Evolutionary conservation across 2,797 vertebrate species (phyloP), one percentile per base, ranked within the genome.

Genomic region (Loris lydekkerianus): DNA sequence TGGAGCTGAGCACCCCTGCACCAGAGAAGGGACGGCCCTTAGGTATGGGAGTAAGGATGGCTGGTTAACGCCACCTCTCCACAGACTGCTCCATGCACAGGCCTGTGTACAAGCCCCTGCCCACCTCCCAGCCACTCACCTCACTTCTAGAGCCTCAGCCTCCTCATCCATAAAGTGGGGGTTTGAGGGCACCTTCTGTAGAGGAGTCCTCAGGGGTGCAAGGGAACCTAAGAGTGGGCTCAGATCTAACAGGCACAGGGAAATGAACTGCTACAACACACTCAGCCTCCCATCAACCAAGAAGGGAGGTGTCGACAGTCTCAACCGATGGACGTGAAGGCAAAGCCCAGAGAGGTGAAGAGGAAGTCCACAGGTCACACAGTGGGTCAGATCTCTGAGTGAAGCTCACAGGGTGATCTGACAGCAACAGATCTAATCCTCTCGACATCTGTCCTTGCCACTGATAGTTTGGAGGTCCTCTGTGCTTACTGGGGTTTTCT

Each of bases 371-470:
- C 15, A 5, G 29, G 21, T 58, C 63, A 10, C 27, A 43, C 43
- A 13, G 61, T 29, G 2, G 1, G 3, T 37, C 14, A 14, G 73
- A 9, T 46, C 61, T 78, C 77, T 43, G 25, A 31, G 15, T 34
- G 15, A 27, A 25, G 10, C n/a, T 23, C 49, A 17, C 1, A 13
- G 73, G 82, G 46, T 49, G 70, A 34, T 2, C 1, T 34, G 11
- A 17, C 1, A 25, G 56, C 17, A 49, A 6, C 21, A 4, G 7
- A 29, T 20, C 49, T n/a, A 7, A 1, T 6, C 15, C 49, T 11
- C 40, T 34, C 2, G 9, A 46, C 25, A 46, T 53, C 3, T 4
- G 53, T 13, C 49, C 37, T 25, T 20, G 1, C 4, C 56, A 56
- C 43, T 46, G 61, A 58, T 0, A 67, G 37, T 34, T 2, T 4